Percentiles rank a stretch among this genome's conserved stretches.
These are phyloP conservation scores for Corythornis leucogaster DNA, from an alignment of 2,797 vertebrate species.

Conservation along the genomic window DNA sequence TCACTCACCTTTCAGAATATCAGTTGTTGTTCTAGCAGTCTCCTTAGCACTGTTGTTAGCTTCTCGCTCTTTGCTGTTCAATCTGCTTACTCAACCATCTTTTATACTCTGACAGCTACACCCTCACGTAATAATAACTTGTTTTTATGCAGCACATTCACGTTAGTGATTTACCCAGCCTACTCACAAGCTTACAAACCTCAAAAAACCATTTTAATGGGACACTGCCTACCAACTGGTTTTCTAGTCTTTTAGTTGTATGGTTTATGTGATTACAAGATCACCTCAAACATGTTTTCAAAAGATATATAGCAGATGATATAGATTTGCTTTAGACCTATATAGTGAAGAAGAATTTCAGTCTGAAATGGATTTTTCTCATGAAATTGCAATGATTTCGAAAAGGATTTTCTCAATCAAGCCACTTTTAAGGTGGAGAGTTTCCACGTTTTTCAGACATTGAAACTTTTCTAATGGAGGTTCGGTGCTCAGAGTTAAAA, in stretches of 20 bases:
- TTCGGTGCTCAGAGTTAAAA: not conserved
- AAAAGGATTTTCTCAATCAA: not conserved
- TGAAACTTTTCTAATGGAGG: not conserved
- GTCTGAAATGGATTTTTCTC: not conserved
- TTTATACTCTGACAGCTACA: constrained; percentile 56
- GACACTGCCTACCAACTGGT: not conserved
- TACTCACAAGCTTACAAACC: not conserved
- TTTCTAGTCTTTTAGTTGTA: not conserved
- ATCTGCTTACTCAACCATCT: constrained; percentile 45
- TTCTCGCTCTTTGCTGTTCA: not conserved
- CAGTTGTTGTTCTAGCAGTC: not conserved
- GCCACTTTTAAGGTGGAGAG: not conserved
- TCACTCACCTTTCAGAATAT: constrained; percentile 35
- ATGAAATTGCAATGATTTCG: not conserved
- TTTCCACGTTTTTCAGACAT: not conserved
- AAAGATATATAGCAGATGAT: not conserved
- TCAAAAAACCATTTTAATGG: not conserved
- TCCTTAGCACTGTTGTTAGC: not conserved
- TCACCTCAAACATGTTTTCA: not conserved
- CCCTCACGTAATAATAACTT: constrained; percentile 34
- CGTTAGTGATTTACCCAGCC: constrained; percentile 37
- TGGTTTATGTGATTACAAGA: not conserved
- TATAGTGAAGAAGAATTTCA: not conserved
- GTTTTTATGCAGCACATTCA: constrained; percentile 1
- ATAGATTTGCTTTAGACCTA: not conserved